Base-by-base conservation (phyloP, 2,888 invertebrate species). In the Ligdia adustata region DNA sequence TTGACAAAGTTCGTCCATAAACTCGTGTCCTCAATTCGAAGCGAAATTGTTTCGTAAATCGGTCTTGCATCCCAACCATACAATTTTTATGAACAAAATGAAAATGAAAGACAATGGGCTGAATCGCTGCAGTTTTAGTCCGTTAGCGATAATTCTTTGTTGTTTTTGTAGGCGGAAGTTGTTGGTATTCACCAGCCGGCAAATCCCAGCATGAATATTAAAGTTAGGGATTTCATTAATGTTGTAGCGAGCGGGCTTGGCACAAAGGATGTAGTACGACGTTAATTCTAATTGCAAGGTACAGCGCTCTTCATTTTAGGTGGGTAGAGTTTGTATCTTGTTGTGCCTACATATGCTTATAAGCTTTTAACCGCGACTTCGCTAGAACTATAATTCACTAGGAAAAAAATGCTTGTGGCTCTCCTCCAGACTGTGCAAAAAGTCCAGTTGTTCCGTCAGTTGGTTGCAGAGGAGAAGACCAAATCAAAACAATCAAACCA, bases 161-260 rank as follows among this genome's bases (percentile, higher is more conserved):
- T 39, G 35, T 12, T 47, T 47, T 43, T 42, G 16, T 42, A 24
- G 24, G 2, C 6, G 38, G 38, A 42, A 33, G 41, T 42, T 32
- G 9, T 24, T 29, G 18, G 24, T 26, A 38, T 35, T 37, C 37
- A 18, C 7, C 20, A 33, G 37, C 32, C 26, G 40, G 35, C 5
- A 28, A 32, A 32, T 43, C 16, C 34, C 34, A 14, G 33, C 28
- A 43, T 52, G 49, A 54, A 57, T 54, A 47, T 44, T 44, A 49
- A 54, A 52, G 41, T 39, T 32, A n/a, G 33, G 5, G 27, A 42
- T 41, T 51, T 38, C 33, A 57, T 57, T 41, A 53, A 51, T 42
- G 6, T 42, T 27, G 34, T 49, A 43, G 41, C 26, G 40, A 38
- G 13, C 33, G 24, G 37, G 40, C 40, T 40, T 38, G 38, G 31